A percentile compares a stretch with the other conserved stretches of the same genome.
Evolutionary conservation across 2,797 vertebrate genomes (phyloP).

Genomic region (Danio choprae): DNA sequence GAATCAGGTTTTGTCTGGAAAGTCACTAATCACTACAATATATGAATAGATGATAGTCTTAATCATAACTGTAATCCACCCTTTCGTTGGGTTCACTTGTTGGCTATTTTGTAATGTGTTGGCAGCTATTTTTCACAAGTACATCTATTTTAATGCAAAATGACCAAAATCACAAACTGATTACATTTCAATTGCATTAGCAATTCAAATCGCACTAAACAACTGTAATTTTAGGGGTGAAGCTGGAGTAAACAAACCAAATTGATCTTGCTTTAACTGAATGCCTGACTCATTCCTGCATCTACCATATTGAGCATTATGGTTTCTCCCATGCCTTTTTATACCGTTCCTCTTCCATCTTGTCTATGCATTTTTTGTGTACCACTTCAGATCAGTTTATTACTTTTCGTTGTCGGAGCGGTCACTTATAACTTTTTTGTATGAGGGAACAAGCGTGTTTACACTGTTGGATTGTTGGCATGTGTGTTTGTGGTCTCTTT

Average conservation of each 20-base stretch:
- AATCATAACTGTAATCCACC: too few species aligned
- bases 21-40: background rate
- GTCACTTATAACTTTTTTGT: slow-evolving; percentile 12
- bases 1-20: too few species aligned
- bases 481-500: slow-evolving; percentile 34
- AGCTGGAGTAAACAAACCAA: slow-evolving; percentile 3
- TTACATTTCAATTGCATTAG: slow-evolving; percentile 22
- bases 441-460: background rate
- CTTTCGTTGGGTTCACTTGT: background rate
- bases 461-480: background rate
- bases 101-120: background rate
- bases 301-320: background rate
- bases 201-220: slow-evolving; percentile 16
- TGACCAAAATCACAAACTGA: background rate
- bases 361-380: background rate
- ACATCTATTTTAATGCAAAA: slow-evolving; percentile 1
- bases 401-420: background rate
- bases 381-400: background rate
- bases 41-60: background rate
- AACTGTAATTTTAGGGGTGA: background rate
- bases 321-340: background rate
- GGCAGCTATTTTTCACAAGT: background rate
- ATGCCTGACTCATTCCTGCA: background rate
- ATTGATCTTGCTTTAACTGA: slow-evolving; percentile 3
- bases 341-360: background rate